A percentile compares a stretch with the other conserved stretches of the same genome.
Conservation (phyloP, 2,113 vertebrate genomes). For the Platichthys stellatus region DNA sequence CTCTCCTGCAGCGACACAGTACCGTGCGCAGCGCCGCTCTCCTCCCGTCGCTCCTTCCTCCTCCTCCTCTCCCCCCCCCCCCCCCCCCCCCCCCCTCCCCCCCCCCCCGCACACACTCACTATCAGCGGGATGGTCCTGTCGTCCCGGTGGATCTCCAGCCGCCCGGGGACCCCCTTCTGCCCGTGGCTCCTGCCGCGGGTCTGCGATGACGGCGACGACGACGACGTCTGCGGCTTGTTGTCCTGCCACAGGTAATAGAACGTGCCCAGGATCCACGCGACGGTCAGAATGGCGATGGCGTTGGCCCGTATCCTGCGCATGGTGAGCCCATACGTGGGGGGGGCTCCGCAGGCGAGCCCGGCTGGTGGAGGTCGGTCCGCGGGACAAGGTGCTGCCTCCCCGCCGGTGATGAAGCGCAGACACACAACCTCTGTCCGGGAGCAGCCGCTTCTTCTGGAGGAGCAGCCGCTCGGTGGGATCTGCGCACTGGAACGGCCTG, state of each 20-base stretch:
- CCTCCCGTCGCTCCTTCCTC: too few species aligned
- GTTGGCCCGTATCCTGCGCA: slow-evolving; percentile 98
- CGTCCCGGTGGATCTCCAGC: slow-evolving; percentile 89
- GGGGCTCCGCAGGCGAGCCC: slow-evolving; percentile 40
- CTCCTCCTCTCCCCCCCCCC: background rate
- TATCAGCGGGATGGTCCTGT: slow-evolving; percentile 89
- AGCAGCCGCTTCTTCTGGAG: slow-evolving; percentile 54
- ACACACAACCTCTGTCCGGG: slow-evolving; percentile 48
- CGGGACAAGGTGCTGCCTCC: slow-evolving; percentile 53
- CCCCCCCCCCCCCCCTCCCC: background rate
- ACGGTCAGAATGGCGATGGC: slow-evolving; percentile 97
- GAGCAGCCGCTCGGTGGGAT: slow-evolving; percentile 58
- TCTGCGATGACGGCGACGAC: slow-evolving; percentile 82
- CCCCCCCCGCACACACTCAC: slow-evolving; percentile 81
- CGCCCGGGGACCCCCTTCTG: slow-evolving; percentile 82
- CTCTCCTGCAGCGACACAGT: background rate
- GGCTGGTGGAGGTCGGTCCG: slow-evolving; percentile 52
- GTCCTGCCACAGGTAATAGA: slow-evolving; percentile 99
- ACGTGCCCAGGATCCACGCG: slow-evolving; percentile 98
- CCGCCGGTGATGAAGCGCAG: slow-evolving; percentile 66
- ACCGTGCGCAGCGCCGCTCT: too few species aligned
- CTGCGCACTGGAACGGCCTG: slow-evolving; percentile 58
- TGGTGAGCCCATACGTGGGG: slow-evolving; percentile 84
- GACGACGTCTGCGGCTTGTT: slow-evolving; percentile 89
- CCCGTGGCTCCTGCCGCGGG: slow-evolving; percentile 75